Base-by-base conservation (phyloP, 37 sponge, comb jelly and placozoan species). In the Tethya wilhelma region DNA sequence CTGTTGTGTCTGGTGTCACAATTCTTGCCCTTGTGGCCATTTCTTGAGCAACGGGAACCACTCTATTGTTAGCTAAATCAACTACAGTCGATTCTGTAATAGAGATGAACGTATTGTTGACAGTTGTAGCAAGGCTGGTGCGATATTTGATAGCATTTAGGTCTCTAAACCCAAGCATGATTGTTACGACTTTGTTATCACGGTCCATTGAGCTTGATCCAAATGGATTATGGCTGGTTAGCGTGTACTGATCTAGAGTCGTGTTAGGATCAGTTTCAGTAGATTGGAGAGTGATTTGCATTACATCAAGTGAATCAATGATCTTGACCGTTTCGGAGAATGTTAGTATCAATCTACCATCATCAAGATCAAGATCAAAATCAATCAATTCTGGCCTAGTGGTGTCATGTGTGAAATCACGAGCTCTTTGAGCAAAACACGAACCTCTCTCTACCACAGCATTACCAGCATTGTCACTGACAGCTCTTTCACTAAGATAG, bases 261-360 rank as follows among this genome's bases (percentile, higher is more conserved):
- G 55, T 30, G 33, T 66, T 74, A 0, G 49, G 30, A 59, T 38
- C 59, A 17, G 74, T 67, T 20, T 30, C 63, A 7, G 60, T 33
- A n/a, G 86, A 73, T 43, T 81, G 90, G 11, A 96, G 64, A 22
- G 88, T 84, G 64, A 92, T 89, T 58, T 92, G 78, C 20, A 88
- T 81, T 2, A 96, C 88, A 79, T 90, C 70, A 9, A 96, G 77
- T 44, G 89, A 82, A 57, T 96, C 96, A 68, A 62, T 37, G 19
- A 96, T 82, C 69, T 93, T 90, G 9, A 96, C 96, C 17, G 91
- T 93, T 41, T 96, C 96, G 22, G 88, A 80, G 90, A 96, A 96
- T 11, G 93, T 96, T 69, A 96, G 59, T 11, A 93, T 90, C 68
- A 96, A 58, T 25, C 84, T 26, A 2, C 93, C 93, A 75, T 87